Conservation (phyloP, 2,888 invertebrate species). For the Meghimatium bilineatum region DNA sequence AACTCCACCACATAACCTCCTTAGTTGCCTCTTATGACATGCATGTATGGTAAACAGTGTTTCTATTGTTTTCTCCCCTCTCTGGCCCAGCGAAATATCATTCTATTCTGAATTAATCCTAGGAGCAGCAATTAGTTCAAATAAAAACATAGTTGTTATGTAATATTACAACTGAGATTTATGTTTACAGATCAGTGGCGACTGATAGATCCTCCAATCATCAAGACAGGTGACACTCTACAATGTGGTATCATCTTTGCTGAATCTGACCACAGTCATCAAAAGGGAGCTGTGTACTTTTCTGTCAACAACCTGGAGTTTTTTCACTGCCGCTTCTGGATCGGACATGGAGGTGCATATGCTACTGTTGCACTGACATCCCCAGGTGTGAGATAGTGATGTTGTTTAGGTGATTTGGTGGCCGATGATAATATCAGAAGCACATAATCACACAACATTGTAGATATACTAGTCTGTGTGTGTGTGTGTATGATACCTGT, state of each 20-base stretch:
- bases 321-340: constrained; percentile 49
- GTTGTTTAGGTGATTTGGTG: neutral
- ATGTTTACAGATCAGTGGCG: constrained; percentile 39
- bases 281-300: constrained; percentile 52
- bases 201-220: constrained; percentile 31
- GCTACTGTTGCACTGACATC: constrained; percentile 54
- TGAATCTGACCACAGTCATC: constrained; percentile 43
- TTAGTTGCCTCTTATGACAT: no score
- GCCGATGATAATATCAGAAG: neutral
- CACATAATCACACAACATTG: neutral
- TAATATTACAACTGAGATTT: no score
- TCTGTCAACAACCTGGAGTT: constrained; percentile 46
- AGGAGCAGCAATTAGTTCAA: no score
- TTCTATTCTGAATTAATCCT: no score
- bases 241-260: constrained; percentile 51
- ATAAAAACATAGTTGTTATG: no score
- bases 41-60: no score
- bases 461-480: no score
- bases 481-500: no score
- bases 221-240: constrained; percentile 47
- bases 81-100: no score
- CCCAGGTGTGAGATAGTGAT: constrained; percentile 44
- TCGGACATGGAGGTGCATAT: constrained; percentile 55
- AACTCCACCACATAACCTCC: no score
- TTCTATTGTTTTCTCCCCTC: no score